Evolutionary conservation across 2,797 vertebrate species (phyloP).

Genomic region (Cryptoprocta ferox): DNA sequence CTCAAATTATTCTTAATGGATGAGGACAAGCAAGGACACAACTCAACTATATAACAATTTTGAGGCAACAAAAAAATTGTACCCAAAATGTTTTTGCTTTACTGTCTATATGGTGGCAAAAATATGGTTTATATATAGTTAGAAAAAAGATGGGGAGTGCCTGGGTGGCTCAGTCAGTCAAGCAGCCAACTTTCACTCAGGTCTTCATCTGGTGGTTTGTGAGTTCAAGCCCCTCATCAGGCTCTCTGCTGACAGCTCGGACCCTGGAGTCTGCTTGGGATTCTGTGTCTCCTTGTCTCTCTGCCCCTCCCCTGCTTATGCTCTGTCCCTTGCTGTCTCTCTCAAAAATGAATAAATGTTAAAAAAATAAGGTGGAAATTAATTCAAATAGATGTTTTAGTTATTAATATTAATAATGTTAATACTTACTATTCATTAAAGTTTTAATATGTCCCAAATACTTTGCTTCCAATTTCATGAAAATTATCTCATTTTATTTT

Average conservation of each 20-base stretch:
- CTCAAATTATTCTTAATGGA: background rate
- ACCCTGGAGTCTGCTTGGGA: too few relatives aligned
- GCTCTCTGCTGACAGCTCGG: too few relatives aligned
- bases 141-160: background rate
- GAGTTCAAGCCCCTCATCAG: too few relatives aligned
- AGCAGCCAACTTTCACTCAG: too few relatives aligned
- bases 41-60: background rate
- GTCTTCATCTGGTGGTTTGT: too few relatives aligned
- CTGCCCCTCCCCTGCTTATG: too few relatives aligned
- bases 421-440: background rate
- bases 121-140: background rate
- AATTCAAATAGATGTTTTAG: background rate
- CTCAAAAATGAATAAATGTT: too few relatives aligned
- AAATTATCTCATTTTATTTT: background rate
- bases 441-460: background rate
- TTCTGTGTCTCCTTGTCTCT: too few relatives aligned
- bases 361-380: background rate
- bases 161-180: too few relatives aligned
- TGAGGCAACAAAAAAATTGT: background rate
- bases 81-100: background rate
- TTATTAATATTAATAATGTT: background rate
- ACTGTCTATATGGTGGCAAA: background rate
- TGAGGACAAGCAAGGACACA: background rate
- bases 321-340: too few relatives aligned
- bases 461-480: background rate